Conservation (phyloP, 1,140 invertebrate species). For the roundworm (Caenorhabditis elegans) region DNA sequence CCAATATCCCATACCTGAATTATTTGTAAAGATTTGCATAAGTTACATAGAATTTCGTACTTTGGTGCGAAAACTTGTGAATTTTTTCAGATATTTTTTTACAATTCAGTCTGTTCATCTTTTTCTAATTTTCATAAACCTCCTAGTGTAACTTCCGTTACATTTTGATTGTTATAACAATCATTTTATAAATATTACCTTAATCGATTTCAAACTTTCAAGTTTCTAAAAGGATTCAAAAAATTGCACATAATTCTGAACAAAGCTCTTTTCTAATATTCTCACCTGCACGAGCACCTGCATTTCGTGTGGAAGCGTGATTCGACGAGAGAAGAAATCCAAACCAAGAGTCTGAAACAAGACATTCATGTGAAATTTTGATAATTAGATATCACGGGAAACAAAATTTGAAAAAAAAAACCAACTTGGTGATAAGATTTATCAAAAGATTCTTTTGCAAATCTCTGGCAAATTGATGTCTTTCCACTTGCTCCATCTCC, state of each 20-base stretch:
- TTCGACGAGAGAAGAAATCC: constrained; percentile 78
- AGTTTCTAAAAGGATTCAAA: no score
- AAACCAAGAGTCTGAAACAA: constrained; percentile 75
- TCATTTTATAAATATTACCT: no score
- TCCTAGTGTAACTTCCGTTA: no score
- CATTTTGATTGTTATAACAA: no score
- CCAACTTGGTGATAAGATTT: constrained; percentile 72
- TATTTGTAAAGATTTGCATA: constrained; percentile 73
- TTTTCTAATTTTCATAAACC: no score
- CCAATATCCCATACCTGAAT: constrained; percentile 83
- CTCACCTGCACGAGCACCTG: constrained; percentile 66
- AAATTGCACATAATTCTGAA: no score
- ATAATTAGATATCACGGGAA: no score
- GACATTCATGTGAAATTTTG: neutral
- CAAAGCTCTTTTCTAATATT: neutral
- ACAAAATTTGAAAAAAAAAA: no score
- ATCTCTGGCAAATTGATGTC: constrained; percentile 74
- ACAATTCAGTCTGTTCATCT: no score
- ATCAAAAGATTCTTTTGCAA: constrained; percentile 76
- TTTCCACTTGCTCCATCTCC: constrained; percentile 81
- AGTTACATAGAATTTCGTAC: constrained; percentile 67
- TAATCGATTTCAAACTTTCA: no score
- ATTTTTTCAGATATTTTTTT: no score
- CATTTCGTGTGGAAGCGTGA: constrained; percentile 73
- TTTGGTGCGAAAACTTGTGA: neutral